phyloP scores from a whole-genome alignment of 2,113 vertebrate species.

The Miniopterus natalensis region DNA sequence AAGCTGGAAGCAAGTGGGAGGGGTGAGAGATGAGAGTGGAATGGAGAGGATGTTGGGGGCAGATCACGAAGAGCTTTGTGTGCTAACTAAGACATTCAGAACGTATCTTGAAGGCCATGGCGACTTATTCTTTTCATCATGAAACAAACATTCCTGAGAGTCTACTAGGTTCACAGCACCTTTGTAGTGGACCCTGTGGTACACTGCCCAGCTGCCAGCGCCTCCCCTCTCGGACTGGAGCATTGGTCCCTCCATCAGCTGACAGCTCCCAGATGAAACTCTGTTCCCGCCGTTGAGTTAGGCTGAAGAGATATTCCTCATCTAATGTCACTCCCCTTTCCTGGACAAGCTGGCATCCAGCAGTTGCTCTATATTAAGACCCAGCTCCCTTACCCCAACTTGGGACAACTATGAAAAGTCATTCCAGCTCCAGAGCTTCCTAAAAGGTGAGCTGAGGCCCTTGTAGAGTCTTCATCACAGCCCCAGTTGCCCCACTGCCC shows the following conservation, averaged over 20 bases:
- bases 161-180: background rate
- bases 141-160: background rate
- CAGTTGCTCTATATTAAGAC: background rate
- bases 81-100: background rate
- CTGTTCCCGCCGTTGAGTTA: background rate
- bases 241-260: background rate
- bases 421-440: background rate
- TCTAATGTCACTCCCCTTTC: background rate
- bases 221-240: background rate
- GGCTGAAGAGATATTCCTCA: background rate
- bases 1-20: background rate
- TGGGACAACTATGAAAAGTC: background rate
- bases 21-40: background rate
- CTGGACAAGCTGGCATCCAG: background rate
- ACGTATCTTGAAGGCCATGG: background rate
- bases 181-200: background rate
- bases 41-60: background rate
- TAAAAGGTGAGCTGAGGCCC: background rate
- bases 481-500: background rate
- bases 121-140: background rate
- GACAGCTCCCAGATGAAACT: background rate
- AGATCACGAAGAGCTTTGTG: background rate
- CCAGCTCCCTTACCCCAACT: background rate
- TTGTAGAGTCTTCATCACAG: background rate
- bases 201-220: rapidly evolving